phyloP scores from a whole-genome alignment of 2,113 vertebrate genomes.

The Herpailurus yagouaroundi region DNA sequence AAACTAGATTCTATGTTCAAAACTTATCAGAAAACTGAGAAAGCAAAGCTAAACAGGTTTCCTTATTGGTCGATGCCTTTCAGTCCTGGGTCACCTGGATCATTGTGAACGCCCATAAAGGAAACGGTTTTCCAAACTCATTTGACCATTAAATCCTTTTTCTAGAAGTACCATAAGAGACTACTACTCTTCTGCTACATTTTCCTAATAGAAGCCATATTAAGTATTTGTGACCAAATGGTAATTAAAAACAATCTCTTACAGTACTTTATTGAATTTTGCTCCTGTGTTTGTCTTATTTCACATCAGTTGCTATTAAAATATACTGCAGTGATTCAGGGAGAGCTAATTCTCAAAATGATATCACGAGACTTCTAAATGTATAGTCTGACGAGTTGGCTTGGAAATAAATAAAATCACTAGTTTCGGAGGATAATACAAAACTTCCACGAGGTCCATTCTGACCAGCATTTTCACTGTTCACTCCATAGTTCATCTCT shows the following conservation, averaged over 20 bases:
- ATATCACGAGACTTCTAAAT: neutral
- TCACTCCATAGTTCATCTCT: neutral
- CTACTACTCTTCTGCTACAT: neutral
- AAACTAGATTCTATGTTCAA: neutral
- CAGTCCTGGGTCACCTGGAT: neutral
- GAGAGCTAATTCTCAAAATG: neutral
- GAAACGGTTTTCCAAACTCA: neutral
- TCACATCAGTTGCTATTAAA: neutral
- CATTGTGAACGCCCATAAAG: neutral
- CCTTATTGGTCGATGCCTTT: neutral
- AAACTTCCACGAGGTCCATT: neutral
- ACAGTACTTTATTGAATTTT: neutral
- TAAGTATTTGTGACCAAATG: neutral
- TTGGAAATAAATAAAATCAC: neutral
- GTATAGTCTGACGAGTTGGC: neutral
- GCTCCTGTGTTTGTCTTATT: neutral
- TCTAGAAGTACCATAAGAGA: neutral
- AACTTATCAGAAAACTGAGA: slow-evolving; percentile 1
- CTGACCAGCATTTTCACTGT: neutral
- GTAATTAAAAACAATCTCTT: neutral
- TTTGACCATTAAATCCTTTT: neutral
- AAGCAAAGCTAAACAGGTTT: neutral
- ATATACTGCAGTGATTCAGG: neutral
- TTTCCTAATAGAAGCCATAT: neutral
- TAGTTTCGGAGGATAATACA: neutral